phyloP scores from a whole-genome alignment of 1,140 invertebrate genomes.

The Caenorhabditis tropicalis region DNA sequence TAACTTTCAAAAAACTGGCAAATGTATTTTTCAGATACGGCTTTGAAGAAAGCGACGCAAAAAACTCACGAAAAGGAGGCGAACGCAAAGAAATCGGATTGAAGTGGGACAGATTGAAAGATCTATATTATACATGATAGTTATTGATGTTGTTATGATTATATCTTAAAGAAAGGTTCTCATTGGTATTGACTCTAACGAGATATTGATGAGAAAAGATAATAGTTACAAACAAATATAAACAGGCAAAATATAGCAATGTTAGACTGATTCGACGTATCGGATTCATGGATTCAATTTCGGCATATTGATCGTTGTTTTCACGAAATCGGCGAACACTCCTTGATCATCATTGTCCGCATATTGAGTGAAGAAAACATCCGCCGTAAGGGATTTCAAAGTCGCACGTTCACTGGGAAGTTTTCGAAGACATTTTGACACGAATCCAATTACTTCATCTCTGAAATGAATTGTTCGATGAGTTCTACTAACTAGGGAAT shows the following conservation, averaged over 20 bases:
- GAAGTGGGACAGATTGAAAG: not conserved
- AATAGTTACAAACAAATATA: not conserved
- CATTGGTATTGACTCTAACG: not conserved
- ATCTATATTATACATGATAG: constrained; percentile 35
- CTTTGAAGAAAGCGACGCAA: not conserved
- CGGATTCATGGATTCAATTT: not conserved
- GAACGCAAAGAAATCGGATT: constrained; percentile 17
- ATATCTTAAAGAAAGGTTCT: not conserved
- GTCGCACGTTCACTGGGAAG: constrained; percentile 65
- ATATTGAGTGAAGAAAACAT: constrained; percentile 67
- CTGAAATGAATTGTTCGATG: constrained; percentile 59
- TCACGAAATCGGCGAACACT: constrained; percentile 69
- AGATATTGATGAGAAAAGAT: not conserved
- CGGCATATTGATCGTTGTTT: constrained; percentile 58
- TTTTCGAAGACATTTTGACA: constrained; percentile 68
- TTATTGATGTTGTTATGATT: not conserved
- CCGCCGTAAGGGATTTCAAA: constrained; percentile 59
- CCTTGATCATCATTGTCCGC: constrained; percentile 61
- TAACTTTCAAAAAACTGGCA: not conserved
- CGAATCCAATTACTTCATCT: constrained; percentile 64
- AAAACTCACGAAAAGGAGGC: not conserved
- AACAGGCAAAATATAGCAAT: not conserved
- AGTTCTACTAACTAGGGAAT: too few species aligned
- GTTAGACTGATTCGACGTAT: not conserved
- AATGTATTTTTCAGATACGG: constrained; percentile 32